These are phyloP conservation scores for Lycia hirtaria DNA, from an alignment of 2,888 invertebrate species.

Conservation along the genomic window DNA sequence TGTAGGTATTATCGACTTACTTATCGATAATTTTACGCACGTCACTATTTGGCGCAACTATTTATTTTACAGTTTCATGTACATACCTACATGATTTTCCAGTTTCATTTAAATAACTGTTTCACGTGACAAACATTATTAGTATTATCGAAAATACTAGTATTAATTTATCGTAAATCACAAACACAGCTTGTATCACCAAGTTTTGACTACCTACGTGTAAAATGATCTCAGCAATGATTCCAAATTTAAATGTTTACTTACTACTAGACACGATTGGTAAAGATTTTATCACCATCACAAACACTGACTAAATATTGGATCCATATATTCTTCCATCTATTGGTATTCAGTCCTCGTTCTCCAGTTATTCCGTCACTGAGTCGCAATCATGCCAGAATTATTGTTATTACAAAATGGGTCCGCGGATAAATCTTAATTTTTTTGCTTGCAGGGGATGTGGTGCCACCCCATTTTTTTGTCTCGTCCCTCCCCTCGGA, in stretches of 20 bases:
- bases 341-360: slow-evolving; percentile 37
- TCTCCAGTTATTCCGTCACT: slow-evolving; percentile 37
- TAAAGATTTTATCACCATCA: not conserved
- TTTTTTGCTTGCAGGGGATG: slow-evolving; percentile 73
- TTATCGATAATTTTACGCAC: not conserved
- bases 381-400: slow-evolving; percentile 53
- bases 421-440: slow-evolving; percentile 76
- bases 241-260: too few species aligned
- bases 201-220: too few species aligned
- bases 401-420: slow-evolving; percentile 66
- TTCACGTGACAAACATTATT: not conserved
- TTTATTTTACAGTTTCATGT: not conserved
- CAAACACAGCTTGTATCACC: too few species aligned
- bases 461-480: slow-evolving; percentile 74
- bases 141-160: not conserved
- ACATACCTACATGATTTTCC: not conserved
- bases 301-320: not conserved
- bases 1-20: too few species aligned
- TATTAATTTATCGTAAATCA: too few species aligned
- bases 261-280: not conserved
- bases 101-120: not conserved
- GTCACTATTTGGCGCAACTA: not conserved
- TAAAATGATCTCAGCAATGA: too few species aligned
- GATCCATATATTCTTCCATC: slow-evolving; percentile 7
- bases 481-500: slow-evolving; percentile 58